Evolutionary conservation across 2,888 invertebrate genomes (phyloP), one percentile per base, ranked within the genome.

Genomic region (Coelinius sp.): DNA sequence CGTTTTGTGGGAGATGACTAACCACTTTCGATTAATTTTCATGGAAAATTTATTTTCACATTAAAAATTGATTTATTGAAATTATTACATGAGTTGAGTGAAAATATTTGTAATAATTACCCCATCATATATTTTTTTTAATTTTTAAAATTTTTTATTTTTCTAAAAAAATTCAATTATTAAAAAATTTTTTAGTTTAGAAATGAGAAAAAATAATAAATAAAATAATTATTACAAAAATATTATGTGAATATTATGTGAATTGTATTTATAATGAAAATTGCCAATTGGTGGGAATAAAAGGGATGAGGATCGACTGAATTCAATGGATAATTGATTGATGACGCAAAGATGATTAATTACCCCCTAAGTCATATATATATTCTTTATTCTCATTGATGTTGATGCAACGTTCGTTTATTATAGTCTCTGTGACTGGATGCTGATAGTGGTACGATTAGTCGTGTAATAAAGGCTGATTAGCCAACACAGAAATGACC

Each of bases 381-480:
- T 1, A 25, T 22, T 53, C 53, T 53, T 35, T 17, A 38, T 64
- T 62, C 10, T 38, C 38, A 53, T 38, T 6, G 24, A 20, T n/a
- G 12, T 67, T 7, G 22, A 53, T 20, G 31, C 27, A 31, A 56
- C 59, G 31, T 25, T 6, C 52, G 52, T 38, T 53, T 52, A 24
- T 38, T 38, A 53, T 53, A 6, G 24, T 59, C 59, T 31, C 14
- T n/a, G 17, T 24, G 20, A 65, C 46, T 65, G 49, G 46, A 49
- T 49, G 38, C 52, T 52, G 53, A 67, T 20, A 49, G 35, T 31
- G 6, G 20, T 35, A 25, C 53, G 66, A 38, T 63, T 31, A 63
- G 38, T 12, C 31, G 27, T 27, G 66, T 70, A 70, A 63, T 71
- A 64, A 67, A 63, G 25, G 68, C 56, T 62, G 49, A 59, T 56